These are phyloP conservation scores for Coturnix japonica DNA, from an alignment of 2,113 vertebrate species.

Conservation along the genomic window DNA sequence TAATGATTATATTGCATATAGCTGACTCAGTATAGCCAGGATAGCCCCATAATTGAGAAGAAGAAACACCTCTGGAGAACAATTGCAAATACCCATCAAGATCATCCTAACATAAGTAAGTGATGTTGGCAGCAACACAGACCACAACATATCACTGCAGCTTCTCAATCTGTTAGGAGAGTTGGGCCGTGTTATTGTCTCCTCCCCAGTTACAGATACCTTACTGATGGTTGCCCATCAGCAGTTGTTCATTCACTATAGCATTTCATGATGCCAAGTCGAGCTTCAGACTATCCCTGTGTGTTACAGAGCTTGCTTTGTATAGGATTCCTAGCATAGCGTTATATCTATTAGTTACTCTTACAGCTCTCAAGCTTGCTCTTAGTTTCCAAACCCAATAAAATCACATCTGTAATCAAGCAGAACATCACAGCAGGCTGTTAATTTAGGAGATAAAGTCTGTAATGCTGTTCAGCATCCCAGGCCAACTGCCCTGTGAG, in stretches of 20 bases:
- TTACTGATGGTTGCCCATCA: slow-evolving; percentile 4
- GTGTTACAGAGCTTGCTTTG: neutral
- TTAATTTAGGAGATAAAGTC: neutral
- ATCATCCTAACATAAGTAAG: neutral
- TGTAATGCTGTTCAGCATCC: neutral
- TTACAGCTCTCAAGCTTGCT: slow-evolving; percentile 19
- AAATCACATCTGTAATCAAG: slow-evolving; percentile 17
- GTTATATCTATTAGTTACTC: neutral
- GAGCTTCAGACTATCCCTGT: slow-evolving; percentile 30
- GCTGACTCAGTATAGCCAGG: neutral
- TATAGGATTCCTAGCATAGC: neutral
- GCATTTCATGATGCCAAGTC: neutral
- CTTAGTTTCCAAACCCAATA: slow-evolving; percentile 9
- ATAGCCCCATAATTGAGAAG: neutral
- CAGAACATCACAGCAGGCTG: neutral
- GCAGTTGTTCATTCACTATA: slow-evolving; percentile 9
- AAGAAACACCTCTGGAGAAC: slow-evolving; percentile 3
- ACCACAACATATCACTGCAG: neutral
- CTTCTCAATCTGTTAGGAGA: neutral
- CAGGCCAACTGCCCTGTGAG: neutral
- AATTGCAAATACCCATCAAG: neutral
- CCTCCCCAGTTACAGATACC: slow-evolving; percentile 33
- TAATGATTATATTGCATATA: neutral
- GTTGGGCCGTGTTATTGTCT: neutral
- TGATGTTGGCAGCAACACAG: slow-evolving; percentile 10